These are phyloP conservation scores for Epinotia demarniana DNA, from an alignment of 2,888 invertebrate genomes.

Conservation along the genomic window DNA sequence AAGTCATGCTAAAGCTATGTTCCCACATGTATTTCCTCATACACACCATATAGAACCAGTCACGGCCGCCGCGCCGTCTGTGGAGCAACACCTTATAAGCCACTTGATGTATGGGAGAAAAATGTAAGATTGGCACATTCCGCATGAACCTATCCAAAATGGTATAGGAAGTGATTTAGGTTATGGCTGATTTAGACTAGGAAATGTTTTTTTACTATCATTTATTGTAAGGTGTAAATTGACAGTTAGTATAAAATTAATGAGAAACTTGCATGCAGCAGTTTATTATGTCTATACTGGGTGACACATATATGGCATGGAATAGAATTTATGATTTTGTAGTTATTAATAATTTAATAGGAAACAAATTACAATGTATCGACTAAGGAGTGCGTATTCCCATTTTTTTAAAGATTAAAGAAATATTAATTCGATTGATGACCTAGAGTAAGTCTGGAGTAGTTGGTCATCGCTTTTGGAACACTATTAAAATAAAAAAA, in stretches of 20 bases:
- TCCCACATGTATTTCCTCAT: constrained; percentile 45
- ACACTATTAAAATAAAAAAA: too few relatives aligned
- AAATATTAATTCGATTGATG: too few relatives aligned
- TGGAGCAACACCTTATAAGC: constrained; percentile 57
- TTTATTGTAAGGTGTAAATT: background rate
- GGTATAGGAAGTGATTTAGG: constrained; percentile 33
- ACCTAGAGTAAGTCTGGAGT: too few relatives aligned
- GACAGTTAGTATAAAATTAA: constrained; percentile 1
- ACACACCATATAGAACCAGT: constrained; percentile 47
- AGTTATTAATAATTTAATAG: too few relatives aligned
- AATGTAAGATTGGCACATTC: constrained; percentile 38
- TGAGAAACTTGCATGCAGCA: background rate
- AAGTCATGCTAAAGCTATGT: constrained; percentile 34
- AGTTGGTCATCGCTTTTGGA: too few relatives aligned
- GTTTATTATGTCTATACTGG: constrained; percentile 1
- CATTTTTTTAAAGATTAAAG: too few relatives aligned
- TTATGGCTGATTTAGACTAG: background rate
- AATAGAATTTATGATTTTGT: background rate
- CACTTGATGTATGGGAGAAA: constrained; percentile 50
- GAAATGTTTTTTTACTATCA: background rate
- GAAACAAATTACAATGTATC: too few relatives aligned
- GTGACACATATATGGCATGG: background rate
- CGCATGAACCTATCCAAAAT: constrained; percentile 35
- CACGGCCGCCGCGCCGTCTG: constrained; percentile 64
- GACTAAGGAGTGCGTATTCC: too few relatives aligned